These are phyloP conservation scores for Darevskia mixta DNA, from an alignment of 2,797 vertebrate species.

Conservation along the genomic window DNA sequence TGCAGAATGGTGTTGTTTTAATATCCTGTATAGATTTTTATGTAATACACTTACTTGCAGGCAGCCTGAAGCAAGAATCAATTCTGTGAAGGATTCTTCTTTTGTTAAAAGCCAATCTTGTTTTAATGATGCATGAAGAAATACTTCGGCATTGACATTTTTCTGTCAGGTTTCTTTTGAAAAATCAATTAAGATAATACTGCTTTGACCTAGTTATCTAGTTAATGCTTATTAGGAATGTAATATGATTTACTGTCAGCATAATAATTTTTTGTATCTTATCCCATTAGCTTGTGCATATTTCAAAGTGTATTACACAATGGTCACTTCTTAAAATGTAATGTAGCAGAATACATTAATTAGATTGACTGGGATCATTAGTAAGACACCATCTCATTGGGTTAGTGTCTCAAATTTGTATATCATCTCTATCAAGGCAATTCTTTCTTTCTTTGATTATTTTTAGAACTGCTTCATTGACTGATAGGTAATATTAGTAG, in stretches of 20 bases:
- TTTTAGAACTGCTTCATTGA: slow-evolving; percentile 17
- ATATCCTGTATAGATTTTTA: slow-evolving; percentile 99
- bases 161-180: slow-evolving; percentile 99
- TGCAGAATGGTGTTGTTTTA: slow-evolving; percentile 99
- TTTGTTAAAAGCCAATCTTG: slow-evolving; percentile 99
- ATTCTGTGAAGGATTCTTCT: slow-evolving; percentile 99
- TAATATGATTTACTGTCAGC: slow-evolving; percentile 99
- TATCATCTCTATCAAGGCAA: slow-evolving; percentile 69
- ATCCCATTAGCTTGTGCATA: slow-evolving; percentile 99
- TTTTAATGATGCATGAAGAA: slow-evolving; percentile 99
- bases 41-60: slow-evolving; percentile 99
- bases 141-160: slow-evolving; percentile 99
- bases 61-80: slow-evolving; percentile 99
- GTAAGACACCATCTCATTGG: slow-evolving; percentile 80
- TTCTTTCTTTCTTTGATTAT: slow-evolving; percentile 59
- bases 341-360: slow-evolving; percentile 91
- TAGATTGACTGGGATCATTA: slow-evolving; percentile 92
- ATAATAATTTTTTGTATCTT: slow-evolving; percentile 99
- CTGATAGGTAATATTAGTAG: not conserved
- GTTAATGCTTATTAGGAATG: slow-evolving; percentile 99
- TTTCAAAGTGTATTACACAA: slow-evolving; percentile 93
- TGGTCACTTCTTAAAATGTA: slow-evolving; percentile 94
- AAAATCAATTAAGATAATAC: slow-evolving; percentile 99
- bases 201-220: slow-evolving; percentile 99
- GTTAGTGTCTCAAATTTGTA: slow-evolving; percentile 78